phyloP scores from a whole-genome alignment of 2,888 invertebrate genomes.

The Stratiomys singularior region DNA sequence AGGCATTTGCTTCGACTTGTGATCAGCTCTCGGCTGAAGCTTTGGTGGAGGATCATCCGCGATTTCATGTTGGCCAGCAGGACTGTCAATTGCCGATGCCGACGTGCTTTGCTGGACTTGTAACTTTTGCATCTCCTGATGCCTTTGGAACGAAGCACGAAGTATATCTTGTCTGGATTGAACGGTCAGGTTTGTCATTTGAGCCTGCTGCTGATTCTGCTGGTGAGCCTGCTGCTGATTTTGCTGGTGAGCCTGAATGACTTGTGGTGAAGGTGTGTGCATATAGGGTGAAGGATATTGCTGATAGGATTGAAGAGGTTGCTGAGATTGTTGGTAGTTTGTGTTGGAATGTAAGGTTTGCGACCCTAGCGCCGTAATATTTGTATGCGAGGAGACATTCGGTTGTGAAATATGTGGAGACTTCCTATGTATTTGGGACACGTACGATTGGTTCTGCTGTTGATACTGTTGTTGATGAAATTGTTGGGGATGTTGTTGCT shows the following conservation, averaged over 20 bases:
- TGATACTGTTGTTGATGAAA: conserved; percentile 23
- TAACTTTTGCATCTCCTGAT: conserved; percentile 51
- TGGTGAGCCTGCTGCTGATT: too few species aligned
- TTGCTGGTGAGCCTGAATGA: conserved; percentile 48
- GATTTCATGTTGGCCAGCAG: conserved; percentile 60
- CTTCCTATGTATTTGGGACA: conserved; percentile 46
- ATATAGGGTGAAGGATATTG: conserved; percentile 49
- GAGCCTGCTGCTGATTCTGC: conserved; percentile 42
- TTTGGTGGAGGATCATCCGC: conserved; percentile 54
- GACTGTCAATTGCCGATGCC: conserved; percentile 57
- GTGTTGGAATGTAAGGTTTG: conserved; percentile 12
- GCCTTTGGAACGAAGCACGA: conserved; percentile 53
- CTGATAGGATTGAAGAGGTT: conserved; percentile 39
- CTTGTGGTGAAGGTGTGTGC: conserved; percentile 47
- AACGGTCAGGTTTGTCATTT: conserved; percentile 53
- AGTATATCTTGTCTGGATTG: conserved; percentile 58
- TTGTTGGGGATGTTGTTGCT: conserved; percentile 34
- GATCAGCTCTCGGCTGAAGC: conserved; percentile 45
- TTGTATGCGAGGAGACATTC: conserved; percentile 25
- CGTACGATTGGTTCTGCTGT: conserved; percentile 13
- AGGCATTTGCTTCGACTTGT: conserved; percentile 61
- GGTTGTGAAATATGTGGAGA: conserved; percentile 52
- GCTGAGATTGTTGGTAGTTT: conserved; percentile 30
- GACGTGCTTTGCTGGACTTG: conserved; percentile 50
- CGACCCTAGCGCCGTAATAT: conserved; percentile 12